Conservation (phyloP, 2,888 invertebrate species). For the Didymodactylos carnosus region DNA sequence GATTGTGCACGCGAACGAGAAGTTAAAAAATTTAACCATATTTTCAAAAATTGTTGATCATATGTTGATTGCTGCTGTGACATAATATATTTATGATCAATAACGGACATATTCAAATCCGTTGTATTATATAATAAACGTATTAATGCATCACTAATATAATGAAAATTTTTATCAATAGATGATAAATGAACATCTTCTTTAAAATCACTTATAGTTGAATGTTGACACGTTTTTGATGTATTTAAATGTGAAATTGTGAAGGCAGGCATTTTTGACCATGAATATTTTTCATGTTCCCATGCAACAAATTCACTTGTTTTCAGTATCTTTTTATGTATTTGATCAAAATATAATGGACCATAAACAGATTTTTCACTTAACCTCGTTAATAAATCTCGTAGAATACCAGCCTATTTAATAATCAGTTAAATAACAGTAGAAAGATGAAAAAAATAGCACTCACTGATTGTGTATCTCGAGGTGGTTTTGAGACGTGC, state of each 20-base stretch:
- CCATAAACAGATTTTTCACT: neutral
- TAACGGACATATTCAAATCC: slow-evolving; percentile 15
- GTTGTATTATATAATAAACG: slow-evolving; percentile 38
- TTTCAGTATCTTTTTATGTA: slow-evolving; percentile 11
- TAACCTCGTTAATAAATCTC: neutral
- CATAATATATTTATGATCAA: neutral
- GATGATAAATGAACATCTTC: slow-evolving; percentile 42
- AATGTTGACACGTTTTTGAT: neutral
- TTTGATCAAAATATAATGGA: slow-evolving; percentile 1
- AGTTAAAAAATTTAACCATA: neutral
- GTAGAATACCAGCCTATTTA: neutral
- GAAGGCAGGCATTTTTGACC: slow-evolving; percentile 2
- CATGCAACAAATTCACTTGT: slow-evolving; percentile 10
- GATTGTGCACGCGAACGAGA: neutral
- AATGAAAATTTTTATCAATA: slow-evolving; percentile 48
- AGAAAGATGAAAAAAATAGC: too few species aligned
- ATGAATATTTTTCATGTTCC: slow-evolving; percentile 13
- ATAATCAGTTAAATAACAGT: too few species aligned
- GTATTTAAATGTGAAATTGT: slow-evolving; percentile 11
- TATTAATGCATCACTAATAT: slow-evolving; percentile 62
- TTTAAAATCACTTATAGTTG: slow-evolving; percentile 21
- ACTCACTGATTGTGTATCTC: slow-evolving; percentile 7
- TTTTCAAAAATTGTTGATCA: slow-evolving; percentile 39
- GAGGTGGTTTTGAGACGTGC: slow-evolving; percentile 14
- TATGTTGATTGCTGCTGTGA: slow-evolving; percentile 49